Base-by-base conservation (phyloP, 2,888 invertebrate species). In the Cosmopolites sordidus region DNA sequence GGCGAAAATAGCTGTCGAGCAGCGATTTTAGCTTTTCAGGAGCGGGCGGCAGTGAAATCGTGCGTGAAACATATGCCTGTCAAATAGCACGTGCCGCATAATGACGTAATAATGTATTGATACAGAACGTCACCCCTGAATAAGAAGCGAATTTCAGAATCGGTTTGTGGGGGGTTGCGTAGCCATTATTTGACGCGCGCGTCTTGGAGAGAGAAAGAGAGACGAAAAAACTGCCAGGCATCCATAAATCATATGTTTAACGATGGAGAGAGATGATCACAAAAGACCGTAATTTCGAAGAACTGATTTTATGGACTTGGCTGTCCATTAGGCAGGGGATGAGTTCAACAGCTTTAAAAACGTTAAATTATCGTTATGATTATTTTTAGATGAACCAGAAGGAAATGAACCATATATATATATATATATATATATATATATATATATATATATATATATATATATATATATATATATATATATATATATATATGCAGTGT, bases 61-160 rank as follows among this genome's bases (percentile, higher is more conserved):
- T 71, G 71, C 70, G 69, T 69, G 67, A 72, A 73, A 72, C 73
- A 66, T 73, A 73, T 72, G 73, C 72, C 70, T 67, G 69, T 71
- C 72, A 71, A 64, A 62, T 62, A 71, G 65, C 73, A 73, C 73
- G 72, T 69, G 72, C 66, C 71, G 60, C 63, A 66, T 73, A 73
- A 73, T 73, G 72, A 72, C 70, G 73, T 72, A 73, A 73, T 73
- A 71, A 73, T 73, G 73, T 73, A 73, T 72, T 72, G 71, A 70
- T 70, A 71, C 55, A 53, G 51, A 38, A 48, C 16, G 54, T 50
- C 57, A 48, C 57, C 57, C 56, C 46, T 39, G 52, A 52, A 56
- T 56, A 42, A 56, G 51, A 48, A 44, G 43, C 46, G 54, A 46
- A 46, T 33, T 52, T 52, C 22, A 30, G 41, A 43, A 45, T 45